phyloP scores from a whole-genome alignment of 2,888 invertebrate species.

The Acanthosepion esculentum region DNA sequence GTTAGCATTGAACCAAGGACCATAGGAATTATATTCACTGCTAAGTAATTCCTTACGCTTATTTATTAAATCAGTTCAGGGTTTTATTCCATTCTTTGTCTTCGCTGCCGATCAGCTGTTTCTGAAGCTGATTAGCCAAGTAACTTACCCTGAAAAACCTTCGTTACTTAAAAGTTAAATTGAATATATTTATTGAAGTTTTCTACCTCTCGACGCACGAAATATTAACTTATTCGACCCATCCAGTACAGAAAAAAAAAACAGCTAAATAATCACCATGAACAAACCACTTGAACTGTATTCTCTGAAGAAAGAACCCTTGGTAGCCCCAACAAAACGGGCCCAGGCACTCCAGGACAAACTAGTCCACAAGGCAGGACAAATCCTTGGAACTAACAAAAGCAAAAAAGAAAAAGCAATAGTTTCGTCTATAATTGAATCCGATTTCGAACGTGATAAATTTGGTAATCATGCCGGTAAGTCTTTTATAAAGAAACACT shows the following conservation, averaged over 20 bases:
- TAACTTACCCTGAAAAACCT: not conserved
- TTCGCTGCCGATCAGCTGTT: not conserved
- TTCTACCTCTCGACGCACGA: not conserved
- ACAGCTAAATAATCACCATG: not conserved
- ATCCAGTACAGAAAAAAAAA: not conserved
- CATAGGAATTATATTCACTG: too few species aligned
- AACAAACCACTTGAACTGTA: constrained; percentile 44
- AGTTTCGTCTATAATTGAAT: constrained; percentile 43
- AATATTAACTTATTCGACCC: not conserved
- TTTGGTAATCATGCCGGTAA: constrained; percentile 43
- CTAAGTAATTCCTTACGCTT: too few species aligned
- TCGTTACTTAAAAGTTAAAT: not conserved
- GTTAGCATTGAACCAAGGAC: not conserved
- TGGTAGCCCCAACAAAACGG: not conserved
- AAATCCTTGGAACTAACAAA: constrained; percentile 25
- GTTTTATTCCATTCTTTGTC: too few species aligned
- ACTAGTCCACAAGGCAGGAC: constrained; percentile 34
- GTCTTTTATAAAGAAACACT: not conserved
- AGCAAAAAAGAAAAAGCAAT: constrained; percentile 38
- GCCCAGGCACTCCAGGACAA: constrained; percentile 36
- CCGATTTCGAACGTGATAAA: constrained; percentile 47
- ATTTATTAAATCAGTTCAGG: not conserved
- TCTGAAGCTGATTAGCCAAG: not conserved
- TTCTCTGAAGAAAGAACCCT: constrained; percentile 38
- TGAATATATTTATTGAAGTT: too few species aligned